phyloP scores from a whole-genome alignment of 2,888 invertebrate genomes.

The Frankliniella fusca region DNA sequence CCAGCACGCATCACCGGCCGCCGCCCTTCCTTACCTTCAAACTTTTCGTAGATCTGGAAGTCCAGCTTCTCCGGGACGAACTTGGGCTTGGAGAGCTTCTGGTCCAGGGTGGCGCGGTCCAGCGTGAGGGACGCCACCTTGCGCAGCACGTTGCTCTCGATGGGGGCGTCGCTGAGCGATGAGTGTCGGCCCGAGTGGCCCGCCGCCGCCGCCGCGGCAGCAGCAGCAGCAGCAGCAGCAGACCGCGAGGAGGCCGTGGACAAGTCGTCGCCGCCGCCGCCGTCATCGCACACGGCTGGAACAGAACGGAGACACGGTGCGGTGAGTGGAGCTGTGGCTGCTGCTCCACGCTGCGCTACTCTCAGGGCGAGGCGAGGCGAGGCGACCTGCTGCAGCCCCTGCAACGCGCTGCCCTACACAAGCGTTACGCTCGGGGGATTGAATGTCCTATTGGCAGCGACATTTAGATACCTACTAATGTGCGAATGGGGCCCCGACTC shows the following conservation, averaged over 20 bases:
- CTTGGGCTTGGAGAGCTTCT: conserved; percentile 64
- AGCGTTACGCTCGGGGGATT: no score
- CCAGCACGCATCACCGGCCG: not conserved
- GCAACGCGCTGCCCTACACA: not conserved
- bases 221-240: not conserved
- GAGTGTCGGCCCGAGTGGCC: conserved; percentile 46
- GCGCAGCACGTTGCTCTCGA: conserved; percentile 69
- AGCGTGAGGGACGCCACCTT: conserved; percentile 80
- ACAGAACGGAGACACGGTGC: not conserved
- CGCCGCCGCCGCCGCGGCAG: not conserved
- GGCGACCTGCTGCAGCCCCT: not conserved
- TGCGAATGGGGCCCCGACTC: no score
- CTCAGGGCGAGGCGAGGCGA: no score
- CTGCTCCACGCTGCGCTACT: not conserved
- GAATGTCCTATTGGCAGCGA: no score
- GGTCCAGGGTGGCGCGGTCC: conserved; percentile 64
- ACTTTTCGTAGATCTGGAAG: conserved; percentile 82
- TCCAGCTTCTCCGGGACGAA: conserved; percentile 77
- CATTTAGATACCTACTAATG: no score
- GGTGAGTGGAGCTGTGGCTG: no score
- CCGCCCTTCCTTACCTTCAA: conserved; percentile 67
- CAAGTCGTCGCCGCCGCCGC: not conserved
- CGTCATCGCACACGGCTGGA: conserved; percentile 20
- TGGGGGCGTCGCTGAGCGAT: conserved; percentile 53
- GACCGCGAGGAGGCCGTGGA: not conserved